Base-by-base conservation (phyloP, 2,797 vertebrate species). In the Fringilla coelebs region DNA sequence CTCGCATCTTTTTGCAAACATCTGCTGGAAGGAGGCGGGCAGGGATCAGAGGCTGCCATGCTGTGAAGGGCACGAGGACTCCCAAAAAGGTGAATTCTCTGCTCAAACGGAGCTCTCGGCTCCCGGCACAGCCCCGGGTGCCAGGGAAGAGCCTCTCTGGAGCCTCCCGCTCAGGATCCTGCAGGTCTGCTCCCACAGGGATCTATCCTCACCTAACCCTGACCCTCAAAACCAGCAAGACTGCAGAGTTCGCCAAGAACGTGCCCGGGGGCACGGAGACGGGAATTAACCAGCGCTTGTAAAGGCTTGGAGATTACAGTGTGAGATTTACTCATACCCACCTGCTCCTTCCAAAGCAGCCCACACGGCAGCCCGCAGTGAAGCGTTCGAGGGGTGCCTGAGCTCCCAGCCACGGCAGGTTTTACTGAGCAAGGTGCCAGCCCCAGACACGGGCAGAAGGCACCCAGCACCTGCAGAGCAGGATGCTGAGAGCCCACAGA, bases 151-250 rank as follows among this genome's bases (percentile, higher is more conserved):
- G 21, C 10, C 61, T 40, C 70, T 32, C 1, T 3, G 74, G 51
- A 43, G 13, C 24, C 48, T 68, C 68, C 38, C 38, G 40, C 40
- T 41, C 34, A 6, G 29, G 36, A 21, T 51, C 51, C 19, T 17
- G 49, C 80, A 34, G 73, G n/a, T 49, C 12, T 1, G 38, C 38
- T 78, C 46, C 11, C 60, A 58, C 32, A 17, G 38, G 80, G 62
- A 68, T 70, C 71, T 88, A 46, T 73, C 94, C 96, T 93, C 55
- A 32, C 89, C 93, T 83, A 78, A 92, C 94, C 95, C 93, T 58
- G 75, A 88, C 93, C 93, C 85, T 85, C 82, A 45, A 31, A 93
- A 74, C 88, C 94, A 91, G 81, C 70, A 51, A 5, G 62, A 46
- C 85, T 68, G 76, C 82, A 4, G 58, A 55, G 43, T 29, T 84